These are phyloP conservation scores for Falco biarmicus DNA, from an alignment of 2,797 vertebrate species.

Conservation along the genomic window DNA sequence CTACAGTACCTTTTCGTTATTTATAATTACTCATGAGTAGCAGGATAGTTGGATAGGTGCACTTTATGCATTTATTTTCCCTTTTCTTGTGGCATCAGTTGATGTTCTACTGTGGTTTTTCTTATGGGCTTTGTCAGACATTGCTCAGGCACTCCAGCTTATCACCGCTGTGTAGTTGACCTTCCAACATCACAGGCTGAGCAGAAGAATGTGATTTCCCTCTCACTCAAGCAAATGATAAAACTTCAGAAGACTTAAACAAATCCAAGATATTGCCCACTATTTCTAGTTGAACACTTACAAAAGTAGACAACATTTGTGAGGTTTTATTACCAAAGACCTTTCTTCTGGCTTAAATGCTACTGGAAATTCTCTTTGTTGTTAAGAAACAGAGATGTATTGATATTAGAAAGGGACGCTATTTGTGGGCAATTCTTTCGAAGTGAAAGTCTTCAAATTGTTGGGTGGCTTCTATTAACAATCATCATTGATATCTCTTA, in stretches of 20 bases:
- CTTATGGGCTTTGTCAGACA: neutral
- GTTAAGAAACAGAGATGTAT: neutral
- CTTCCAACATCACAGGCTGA: neutral
- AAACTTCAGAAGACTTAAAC: neutral
- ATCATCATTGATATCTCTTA: neutral
- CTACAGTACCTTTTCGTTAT: neutral
- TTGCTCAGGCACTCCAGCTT: neutral
- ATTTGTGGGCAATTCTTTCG: neutral
- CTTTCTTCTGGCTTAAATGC: neutral
- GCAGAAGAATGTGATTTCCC: neutral
- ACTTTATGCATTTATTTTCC: neutral
- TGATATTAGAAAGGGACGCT: neutral
- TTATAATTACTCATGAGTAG: neutral
- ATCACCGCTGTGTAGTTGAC: neutral
- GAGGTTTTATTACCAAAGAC: neutral
- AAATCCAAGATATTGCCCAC: neutral
- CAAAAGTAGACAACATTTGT: neutral
- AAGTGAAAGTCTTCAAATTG: neutral
- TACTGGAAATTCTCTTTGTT: neutral
- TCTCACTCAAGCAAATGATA: neutral
- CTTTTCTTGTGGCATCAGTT: neutral
- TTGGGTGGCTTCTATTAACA: neutral
- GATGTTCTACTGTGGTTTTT: neutral
- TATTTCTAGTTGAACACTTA: neutral
- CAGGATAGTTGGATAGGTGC: neutral